A percentile compares a stretch with the other conserved stretches of the same genome.
Evolutionary conservation across 2,113 vertebrate species (phyloP).

Genomic region (Xiphophorus hellerii): DNA sequence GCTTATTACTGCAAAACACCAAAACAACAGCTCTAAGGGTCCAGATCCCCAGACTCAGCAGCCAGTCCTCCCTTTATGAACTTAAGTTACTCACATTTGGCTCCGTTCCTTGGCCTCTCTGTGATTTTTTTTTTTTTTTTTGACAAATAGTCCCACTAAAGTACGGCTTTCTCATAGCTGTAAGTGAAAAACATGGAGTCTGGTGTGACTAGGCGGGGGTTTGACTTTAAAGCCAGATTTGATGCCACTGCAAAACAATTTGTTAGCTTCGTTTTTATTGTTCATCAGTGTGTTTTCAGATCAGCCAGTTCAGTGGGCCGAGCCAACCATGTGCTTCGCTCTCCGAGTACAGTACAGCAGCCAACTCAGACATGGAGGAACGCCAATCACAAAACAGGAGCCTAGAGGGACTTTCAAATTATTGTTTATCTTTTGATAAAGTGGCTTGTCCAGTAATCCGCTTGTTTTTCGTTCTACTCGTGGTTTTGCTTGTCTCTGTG

Average conservation of each 20-base stretch:
- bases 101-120: conserved; percentile 27
- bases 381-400: conserved; percentile 41
- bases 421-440: conserved; percentile 51
- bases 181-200: conserved; percentile 10
- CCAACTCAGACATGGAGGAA: conserved; percentile 42
- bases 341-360: conserved; percentile 25
- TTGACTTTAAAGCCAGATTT: conserved; percentile 17
- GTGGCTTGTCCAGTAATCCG: conserved; percentile 17
- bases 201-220: not conserved
- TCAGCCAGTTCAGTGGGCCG: conserved; percentile 28
- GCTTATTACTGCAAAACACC: conserved; percentile 60
- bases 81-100: conserved; percentile 27
- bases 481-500: conserved; percentile 23
- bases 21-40: conserved; percentile 63
- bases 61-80: conserved; percentile 4
- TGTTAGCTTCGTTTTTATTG: conserved; percentile 50
- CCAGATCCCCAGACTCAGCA: conserved; percentile 34
- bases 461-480: conserved; percentile 9
- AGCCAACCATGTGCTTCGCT: conserved; percentile 54
- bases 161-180: not conserved
- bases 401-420: conserved; percentile 40
- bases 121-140: not conserved
- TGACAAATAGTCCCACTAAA: conserved; percentile 7
- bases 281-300: conserved; percentile 43
- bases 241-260: conserved; percentile 32